Percentiles rank a stretch among this genome's conserved stretches.
phyloP scores from a whole-genome alignment of 2,888 invertebrate genomes.

The Caenorhabditis drosophilae region DNA sequence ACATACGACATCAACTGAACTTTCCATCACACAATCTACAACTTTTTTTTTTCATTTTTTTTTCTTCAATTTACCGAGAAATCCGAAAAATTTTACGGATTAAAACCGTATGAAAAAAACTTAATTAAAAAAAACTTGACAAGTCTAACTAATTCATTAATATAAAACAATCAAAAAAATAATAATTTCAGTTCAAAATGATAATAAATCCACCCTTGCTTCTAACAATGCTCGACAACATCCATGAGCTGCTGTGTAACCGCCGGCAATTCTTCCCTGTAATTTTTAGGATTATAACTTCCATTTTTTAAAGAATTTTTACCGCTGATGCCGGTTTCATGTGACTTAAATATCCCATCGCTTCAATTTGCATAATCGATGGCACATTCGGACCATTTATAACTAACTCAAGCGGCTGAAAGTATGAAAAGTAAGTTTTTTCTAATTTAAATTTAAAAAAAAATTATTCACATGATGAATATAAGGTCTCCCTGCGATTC shows the following conservation, averaged over 20 bases:
- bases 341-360: conserved; percentile 41
- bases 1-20: conserved; percentile 19
- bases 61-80: not conserved
- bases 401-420: conserved; percentile 37
- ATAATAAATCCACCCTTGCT: conserved; percentile 57
- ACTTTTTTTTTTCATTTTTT: not conserved
- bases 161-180: not conserved
- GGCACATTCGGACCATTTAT: conserved; percentile 50
- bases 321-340: conserved; percentile 36
- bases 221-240: conserved; percentile 62
- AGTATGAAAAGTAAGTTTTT: no score
- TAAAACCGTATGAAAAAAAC: not conserved
- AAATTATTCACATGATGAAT: conserved; percentile 33
- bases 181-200: conserved; percentile 19
- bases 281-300: no score
- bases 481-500: conserved; percentile 43
- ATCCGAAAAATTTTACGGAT: not conserved
- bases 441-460: no score
- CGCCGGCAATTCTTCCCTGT: conserved; percentile 57
- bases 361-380: conserved; percentile 31
- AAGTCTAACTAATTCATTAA: not conserved
- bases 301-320: conserved; percentile 7
- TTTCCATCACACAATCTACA: conserved; percentile 19
- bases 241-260: conserved; percentile 55
- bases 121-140: not conserved